A percentile compares a stretch with the other conserved stretches of the same genome.
Conservation (phyloP, 2,888 invertebrate genomes). For the Marasmarcha lunaedactyla region DNA sequence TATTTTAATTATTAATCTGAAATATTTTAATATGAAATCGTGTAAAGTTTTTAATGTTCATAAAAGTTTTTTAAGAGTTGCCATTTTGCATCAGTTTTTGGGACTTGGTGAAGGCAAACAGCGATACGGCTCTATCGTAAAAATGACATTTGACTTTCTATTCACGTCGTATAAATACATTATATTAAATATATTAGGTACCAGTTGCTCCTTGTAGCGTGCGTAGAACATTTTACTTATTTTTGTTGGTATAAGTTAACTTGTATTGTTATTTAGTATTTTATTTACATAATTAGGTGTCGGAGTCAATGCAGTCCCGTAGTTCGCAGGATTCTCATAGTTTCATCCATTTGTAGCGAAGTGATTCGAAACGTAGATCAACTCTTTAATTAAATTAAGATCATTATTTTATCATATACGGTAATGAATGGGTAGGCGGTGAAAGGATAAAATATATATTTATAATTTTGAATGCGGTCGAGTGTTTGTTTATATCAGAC, state of each 20-base stretch:
- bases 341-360: background rate
- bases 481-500: no score
- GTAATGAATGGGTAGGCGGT: background rate
- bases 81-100: no score
- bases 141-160: background rate
- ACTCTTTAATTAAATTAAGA: background rate
- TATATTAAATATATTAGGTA: background rate
- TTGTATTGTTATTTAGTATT: slow-evolving; percentile 61
- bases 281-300: slow-evolving; percentile 28
- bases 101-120: background rate
- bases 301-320: slow-evolving; percentile 1
- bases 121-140: background rate
- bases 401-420: background rate
- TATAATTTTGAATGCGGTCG: no score
- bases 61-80: no score
- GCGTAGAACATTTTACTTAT: slow-evolving; percentile 32
- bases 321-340: background rate
- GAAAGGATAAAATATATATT: background rate
- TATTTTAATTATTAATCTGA: no score
- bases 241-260: slow-evolving; percentile 58
- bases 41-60: no score
- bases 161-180: background rate
- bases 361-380: background rate
- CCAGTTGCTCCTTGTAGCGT: background rate
- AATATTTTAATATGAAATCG: no score